Percentiles rank a stretch among this genome's conserved stretches.
Conservation (phyloP, 2,888 invertebrate genomes). For the Dioctria linearis region DNA sequence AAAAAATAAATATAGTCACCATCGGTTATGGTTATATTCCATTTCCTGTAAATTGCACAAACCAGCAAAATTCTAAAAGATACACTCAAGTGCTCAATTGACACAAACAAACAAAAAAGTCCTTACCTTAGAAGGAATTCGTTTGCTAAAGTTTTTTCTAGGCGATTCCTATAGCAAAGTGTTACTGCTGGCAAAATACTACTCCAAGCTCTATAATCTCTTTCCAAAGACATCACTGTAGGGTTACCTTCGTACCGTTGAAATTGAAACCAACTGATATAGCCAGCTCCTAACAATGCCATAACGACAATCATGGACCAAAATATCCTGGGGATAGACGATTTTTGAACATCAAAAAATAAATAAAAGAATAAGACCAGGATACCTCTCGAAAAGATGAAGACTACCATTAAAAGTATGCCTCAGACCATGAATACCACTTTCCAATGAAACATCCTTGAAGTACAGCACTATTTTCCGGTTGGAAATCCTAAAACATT, state of each 20-base stretch:
- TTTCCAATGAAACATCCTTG: conserved; percentile 10
- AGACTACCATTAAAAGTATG: background rate
- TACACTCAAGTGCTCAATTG: too few relatives aligned
- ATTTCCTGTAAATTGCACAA: conserved; percentile 61
- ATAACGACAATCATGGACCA: conserved; percentile 57
- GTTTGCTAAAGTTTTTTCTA: conserved; percentile 66
- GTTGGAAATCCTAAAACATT: background rate
- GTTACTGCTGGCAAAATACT: conserved; percentile 68
- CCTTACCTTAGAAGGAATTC: conserved; percentile 58
- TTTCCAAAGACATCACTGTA: conserved; percentile 69
- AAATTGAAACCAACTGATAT: conserved; percentile 64
- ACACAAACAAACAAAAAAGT: background rate
- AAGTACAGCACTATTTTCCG: background rate
- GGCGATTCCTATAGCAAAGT: conserved; percentile 67
- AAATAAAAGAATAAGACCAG: background rate
- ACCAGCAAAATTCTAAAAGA: too few relatives aligned
- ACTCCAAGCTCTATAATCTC: conserved; percentile 69
- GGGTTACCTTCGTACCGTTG: conserved; percentile 66
- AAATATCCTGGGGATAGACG: background rate
- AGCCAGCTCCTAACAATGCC: conserved; percentile 63
- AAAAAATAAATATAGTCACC: conserved; percentile 71
- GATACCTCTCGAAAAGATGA: conserved; percentile 4
- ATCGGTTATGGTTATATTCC: conserved; percentile 70
- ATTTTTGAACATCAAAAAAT: background rate
- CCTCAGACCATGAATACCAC: background rate